Conservation (phyloP, 2,888 invertebrate species). For the Hyppa rectilinea region DNA sequence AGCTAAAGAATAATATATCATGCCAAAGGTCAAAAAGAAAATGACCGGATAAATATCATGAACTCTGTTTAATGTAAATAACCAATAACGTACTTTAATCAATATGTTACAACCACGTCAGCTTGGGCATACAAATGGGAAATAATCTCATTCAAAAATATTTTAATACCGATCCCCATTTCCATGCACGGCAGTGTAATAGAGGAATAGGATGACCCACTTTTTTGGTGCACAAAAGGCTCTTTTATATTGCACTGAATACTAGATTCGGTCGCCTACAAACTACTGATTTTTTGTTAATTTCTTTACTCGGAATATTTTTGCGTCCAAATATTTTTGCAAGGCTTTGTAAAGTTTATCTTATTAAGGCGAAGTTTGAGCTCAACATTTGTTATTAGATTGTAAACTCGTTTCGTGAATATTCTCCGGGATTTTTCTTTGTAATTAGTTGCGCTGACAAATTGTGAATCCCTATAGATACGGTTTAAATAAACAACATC, state of each 20-base stretch:
- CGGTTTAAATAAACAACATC: not conserved
- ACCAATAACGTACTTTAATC: not conserved
- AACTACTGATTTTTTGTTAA: constrained; percentile 71
- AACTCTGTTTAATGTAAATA: constrained; percentile 10
- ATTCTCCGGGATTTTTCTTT: not conserved
- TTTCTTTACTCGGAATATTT: constrained; percentile 64
- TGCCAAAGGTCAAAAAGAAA: too few relatives aligned
- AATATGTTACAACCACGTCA: constrained; percentile 21
- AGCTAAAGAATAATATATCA: too few relatives aligned
- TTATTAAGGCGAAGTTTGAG: constrained; percentile 36
- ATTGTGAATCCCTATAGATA: constrained; percentile 43
- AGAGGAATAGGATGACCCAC: constrained; percentile 79
- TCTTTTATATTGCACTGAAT: constrained; percentile 81
- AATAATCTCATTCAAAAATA: constrained; percentile 52
- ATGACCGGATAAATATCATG: not conserved
- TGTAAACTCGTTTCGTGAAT: constrained; percentile 21
- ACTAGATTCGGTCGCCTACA: constrained; percentile 77
- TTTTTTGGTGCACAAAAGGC: constrained; percentile 82
- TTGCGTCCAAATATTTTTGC: constrained; percentile 62
- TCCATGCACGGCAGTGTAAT: constrained; percentile 72
- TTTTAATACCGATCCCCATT: constrained; percentile 54
- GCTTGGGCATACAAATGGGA: constrained; percentile 16
- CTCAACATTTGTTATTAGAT: constrained; percentile 30
- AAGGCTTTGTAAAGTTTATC: constrained; percentile 53
- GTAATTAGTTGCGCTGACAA: constrained; percentile 14